A percentile compares a stretch with the other conserved stretches of the same genome.
These are phyloP conservation scores for rat (Rattus norvegicus) DNA, from an alignment of 2,113 vertebrate species.

Conservation along the genomic window DNA sequence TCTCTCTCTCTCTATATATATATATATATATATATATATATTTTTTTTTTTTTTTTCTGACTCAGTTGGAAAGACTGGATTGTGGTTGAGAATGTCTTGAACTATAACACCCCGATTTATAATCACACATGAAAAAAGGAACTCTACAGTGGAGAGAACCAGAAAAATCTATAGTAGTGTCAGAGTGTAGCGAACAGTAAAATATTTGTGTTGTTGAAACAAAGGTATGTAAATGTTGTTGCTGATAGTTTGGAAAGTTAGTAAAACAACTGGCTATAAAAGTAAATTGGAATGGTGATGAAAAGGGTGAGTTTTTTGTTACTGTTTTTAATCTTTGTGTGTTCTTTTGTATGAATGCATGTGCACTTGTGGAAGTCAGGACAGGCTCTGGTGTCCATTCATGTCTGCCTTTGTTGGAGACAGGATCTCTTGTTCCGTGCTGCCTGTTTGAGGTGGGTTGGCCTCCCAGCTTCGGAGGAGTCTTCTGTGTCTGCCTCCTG, in stretches of 20 bases:
- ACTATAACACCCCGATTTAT: constrained; percentile 25
- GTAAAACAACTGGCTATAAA: constrained; percentile 31
- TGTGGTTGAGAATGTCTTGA: constrained; percentile 37
- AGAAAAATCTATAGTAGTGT: background rate
- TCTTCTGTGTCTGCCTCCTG: background rate
- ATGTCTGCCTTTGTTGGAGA: background rate
- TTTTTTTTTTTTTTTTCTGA: too few relatives aligned
- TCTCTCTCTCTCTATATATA: too few relatives aligned
- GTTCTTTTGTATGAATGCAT: background rate
- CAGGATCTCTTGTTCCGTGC: background rate
- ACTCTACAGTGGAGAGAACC: background rate
- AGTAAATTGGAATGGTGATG: background rate
- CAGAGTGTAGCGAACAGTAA: constrained; percentile 22
- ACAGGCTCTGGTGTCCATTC: background rate
- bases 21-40: too few relatives aligned
- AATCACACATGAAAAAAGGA: constrained; percentile 18
- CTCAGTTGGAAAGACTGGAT: constrained; percentile 18
- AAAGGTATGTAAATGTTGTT: background rate
- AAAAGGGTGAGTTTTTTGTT: background rate
- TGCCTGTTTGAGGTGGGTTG: background rate
- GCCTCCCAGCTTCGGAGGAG: background rate
- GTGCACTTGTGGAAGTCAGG: background rate
- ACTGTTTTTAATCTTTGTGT: background rate
- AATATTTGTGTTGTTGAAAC: constrained; percentile 20
- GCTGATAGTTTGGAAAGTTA: constrained; percentile 15